Evolutionary conservation across 2,888 invertebrate species (phyloP).

Genomic region (Melieria crassipennis): DNA sequence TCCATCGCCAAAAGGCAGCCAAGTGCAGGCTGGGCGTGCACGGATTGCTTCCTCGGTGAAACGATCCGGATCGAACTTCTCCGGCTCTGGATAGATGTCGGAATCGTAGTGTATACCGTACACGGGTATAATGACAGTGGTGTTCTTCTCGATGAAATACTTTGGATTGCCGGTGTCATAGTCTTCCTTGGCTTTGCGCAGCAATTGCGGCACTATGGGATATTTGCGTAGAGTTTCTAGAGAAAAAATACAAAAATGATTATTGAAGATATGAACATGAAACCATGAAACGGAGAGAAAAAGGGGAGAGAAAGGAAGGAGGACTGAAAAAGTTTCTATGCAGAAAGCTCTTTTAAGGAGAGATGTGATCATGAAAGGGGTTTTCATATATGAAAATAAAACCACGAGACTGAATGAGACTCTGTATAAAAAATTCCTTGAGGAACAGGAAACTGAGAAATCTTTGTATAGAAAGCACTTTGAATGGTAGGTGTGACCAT

Average conservation of each 20-base stretch:
- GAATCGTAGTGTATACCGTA: conserved; percentile 21
- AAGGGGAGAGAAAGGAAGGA: too few relatives aligned
- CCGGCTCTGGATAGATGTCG: conserved; percentile 66
- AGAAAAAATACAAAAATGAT: conserved; percentile 25
- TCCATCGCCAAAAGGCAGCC: conserved; percentile 61
- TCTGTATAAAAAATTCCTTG: too few relatives aligned
- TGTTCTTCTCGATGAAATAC: conserved; percentile 67
- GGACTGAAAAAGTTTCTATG: too few relatives aligned
- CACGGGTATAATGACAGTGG: conserved; percentile 43
- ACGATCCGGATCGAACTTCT: conserved; percentile 71
- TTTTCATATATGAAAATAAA: too few relatives aligned
- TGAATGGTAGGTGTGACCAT: too few relatives aligned
- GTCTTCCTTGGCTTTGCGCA: conserved; percentile 60
- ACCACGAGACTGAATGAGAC: too few relatives aligned
- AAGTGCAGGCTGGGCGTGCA: conserved; percentile 63
- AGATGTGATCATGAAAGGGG: too few relatives aligned
- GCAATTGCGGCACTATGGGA: conserved; percentile 67
- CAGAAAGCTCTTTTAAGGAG: too few relatives aligned
- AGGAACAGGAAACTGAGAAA: too few relatives aligned
- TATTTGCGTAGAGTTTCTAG: conserved; percentile 70
- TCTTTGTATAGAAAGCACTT: too few relatives aligned
- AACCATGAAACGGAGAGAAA: not conserved
- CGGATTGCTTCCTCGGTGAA: conserved; percentile 69
- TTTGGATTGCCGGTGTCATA: conserved; percentile 57
- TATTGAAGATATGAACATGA: not conserved